phyloP scores from a whole-genome alignment of 2,113 vertebrate genomes.

The Rhinopomastus cyanomelas region DNA sequence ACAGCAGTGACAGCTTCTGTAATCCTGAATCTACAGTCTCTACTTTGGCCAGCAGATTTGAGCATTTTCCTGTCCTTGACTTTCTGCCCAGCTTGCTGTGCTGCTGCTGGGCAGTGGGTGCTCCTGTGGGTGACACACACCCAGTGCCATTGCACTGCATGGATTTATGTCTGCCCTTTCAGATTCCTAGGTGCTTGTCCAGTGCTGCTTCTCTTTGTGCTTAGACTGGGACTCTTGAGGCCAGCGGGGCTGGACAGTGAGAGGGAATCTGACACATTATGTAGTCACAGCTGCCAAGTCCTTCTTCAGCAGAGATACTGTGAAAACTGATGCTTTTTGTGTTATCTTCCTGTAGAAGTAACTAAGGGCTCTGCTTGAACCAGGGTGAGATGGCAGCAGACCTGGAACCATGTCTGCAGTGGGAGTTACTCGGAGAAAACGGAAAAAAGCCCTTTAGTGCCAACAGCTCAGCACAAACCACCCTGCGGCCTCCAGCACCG shows the following conservation, averaged over 20 bases:
- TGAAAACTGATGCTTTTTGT: not conserved
- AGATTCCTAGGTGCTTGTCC: not conserved
- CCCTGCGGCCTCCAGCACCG: not conserved
- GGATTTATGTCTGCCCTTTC: not conserved
- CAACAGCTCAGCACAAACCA: not conserved
- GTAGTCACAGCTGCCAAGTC: not conserved
- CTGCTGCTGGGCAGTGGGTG: not conserved
- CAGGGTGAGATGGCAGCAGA: not conserved
- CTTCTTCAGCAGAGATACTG: not conserved
- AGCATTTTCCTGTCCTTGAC: not conserved
- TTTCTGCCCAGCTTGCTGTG: not conserved
- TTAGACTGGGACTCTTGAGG: not conserved
- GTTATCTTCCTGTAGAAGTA: not conserved
- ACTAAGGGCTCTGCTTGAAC: not conserved
- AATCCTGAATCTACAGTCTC: not conserved
- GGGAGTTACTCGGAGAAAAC: not conserved
- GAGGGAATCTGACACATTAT: not conserved
- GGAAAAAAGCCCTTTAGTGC: not conserved
- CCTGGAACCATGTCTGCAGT: not conserved
- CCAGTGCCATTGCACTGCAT: not conserved
- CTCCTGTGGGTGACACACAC: fast-evolving
- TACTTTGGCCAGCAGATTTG: not conserved
- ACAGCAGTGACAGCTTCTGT: not conserved
- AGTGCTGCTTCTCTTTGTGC: not conserved
- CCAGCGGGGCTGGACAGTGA: not conserved